Evolutionary conservation across 2,888 invertebrate genomes (phyloP), one percentile per base, ranked within the genome.

Genomic region (Oasisia sp.): DNA sequence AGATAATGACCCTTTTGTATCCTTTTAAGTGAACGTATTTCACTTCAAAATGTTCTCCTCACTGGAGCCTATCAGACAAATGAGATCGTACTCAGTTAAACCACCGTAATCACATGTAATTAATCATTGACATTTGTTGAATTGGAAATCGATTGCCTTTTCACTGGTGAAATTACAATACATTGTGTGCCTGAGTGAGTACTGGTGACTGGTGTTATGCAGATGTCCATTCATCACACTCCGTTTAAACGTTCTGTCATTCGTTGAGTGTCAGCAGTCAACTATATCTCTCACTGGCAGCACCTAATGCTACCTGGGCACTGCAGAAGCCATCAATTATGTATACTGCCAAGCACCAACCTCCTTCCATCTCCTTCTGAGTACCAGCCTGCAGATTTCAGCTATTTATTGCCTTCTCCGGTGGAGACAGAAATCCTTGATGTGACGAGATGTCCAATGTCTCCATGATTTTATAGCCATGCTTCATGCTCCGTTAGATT

Each of bases 381-480:
- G 74, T 74, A 7, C 27, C 27, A 27, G 19, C 19, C 5, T 3
- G 74, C 74, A 74, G 74, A 74, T 19, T 50, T 74, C 74, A 27
- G 74, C 27, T 19, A 74, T 74, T 74, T 74, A 74, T 74, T 74
- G 74, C 74, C 27, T 74, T n/a, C 74, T 74, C 38, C 19, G 7
- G 74, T 14, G 74, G 74, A 74, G 74, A 74, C 74, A 74, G 74
- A 74, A 74, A 74, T 74, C 27, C 74, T 74, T 74, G 74, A 74
- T 74, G 74, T 74, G 74, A 74, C 27, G 74, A 74, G 19, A 74
- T 74, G 74, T 74, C 74, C 56, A 56, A 56, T n/a, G 56, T 38
- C 38, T 38, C 56, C 74, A 74, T 3, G 19, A 27, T 74, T 74
- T 74, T 74, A 74, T 74, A 74, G 74, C 74, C 27, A 19, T 27